A percentile compares a stretch with the other conserved stretches of the same genome.
These are phyloP conservation scores for Anastatus disparis DNA, from an alignment of 1,140 invertebrate genomes.

Conservation along the genomic window DNA sequence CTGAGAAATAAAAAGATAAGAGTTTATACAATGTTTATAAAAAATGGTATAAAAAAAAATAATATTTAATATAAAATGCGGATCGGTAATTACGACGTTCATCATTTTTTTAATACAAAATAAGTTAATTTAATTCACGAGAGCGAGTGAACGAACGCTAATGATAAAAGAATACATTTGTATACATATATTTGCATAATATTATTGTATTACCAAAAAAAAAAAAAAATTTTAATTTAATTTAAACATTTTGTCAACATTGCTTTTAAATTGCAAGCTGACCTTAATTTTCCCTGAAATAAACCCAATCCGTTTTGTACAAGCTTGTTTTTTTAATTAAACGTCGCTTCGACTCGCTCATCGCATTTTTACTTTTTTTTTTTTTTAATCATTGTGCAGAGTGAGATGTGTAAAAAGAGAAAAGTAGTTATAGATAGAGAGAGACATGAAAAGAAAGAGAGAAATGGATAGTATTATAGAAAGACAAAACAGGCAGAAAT, in stretches of 20 bases:
- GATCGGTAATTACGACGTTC: slow-evolving; percentile 1
- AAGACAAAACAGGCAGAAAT: slow-evolving; percentile 16
- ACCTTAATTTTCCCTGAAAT: neutral
- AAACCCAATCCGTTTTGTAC: neutral
- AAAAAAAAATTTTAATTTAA: neutral
- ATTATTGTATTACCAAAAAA: neutral
- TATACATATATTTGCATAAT: no score
- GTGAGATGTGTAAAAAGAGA: slow-evolving; percentile 37
- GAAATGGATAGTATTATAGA: slow-evolving; percentile 40
- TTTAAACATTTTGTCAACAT: neutral
- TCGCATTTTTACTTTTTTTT: slow-evolving; percentile 33
- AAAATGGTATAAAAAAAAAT: no score
- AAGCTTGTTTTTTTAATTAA: slow-evolving; percentile 25
- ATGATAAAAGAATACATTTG: neutral
- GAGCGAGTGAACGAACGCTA: slow-evolving; percentile 18
- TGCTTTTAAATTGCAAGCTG: neutral
- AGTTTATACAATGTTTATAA: slow-evolving; percentile 15
- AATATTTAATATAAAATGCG: no score
- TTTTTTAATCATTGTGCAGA: slow-evolving; percentile 35
- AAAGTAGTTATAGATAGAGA: slow-evolving; percentile 52
- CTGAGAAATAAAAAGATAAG: slow-evolving; percentile 24
- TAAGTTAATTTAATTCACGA: slow-evolving; percentile 25
- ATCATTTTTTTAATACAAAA: slow-evolving; percentile 27
- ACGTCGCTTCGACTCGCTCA: slow-evolving; percentile 28
- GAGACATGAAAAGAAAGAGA: slow-evolving; percentile 52